phyloP scores from a whole-genome alignment of 2,888 invertebrate genomes.

The Cephus nigrinus region DNA sequence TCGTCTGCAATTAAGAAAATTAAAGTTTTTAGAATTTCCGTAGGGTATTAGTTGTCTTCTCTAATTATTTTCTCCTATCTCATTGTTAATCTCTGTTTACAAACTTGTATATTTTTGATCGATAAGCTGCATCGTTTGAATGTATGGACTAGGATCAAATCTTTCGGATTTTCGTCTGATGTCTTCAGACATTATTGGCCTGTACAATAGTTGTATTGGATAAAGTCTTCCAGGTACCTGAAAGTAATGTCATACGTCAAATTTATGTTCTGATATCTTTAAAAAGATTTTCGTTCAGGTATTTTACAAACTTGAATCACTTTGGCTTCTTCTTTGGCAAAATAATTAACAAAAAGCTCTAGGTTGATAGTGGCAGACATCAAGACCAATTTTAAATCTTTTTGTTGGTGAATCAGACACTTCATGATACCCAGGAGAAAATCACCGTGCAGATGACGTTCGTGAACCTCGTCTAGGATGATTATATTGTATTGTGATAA shows the following conservation, averaged over 20 bases:
- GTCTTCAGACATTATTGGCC: conserved; percentile 75
- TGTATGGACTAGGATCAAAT: conserved; percentile 93
- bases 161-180: conserved; percentile 75
- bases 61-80: neutral
- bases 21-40: conserved; percentile 12
- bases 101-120: conserved; percentile 87
- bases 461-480: conserved; percentile 97
- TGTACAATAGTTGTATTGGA: conserved; percentile 91
- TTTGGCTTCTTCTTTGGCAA: conserved; percentile 81
- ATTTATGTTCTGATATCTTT: neutral
- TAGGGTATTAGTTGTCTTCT: neutral
- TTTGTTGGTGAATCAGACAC: conserved; percentile 84
- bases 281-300: neutral
- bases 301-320: conserved; percentile 77
- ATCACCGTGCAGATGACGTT: conserved; percentile 94
- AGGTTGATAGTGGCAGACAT: conserved; percentile 99
- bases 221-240: conserved; percentile 94
- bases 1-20: conserved; percentile 67
- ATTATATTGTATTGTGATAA: conserved; percentile 90
- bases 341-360: conserved; percentile 91
- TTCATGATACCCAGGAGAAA: conserved; percentile 94
- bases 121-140: conserved; percentile 91
- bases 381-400: conserved; percentile 87
- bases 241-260: conserved; percentile 3
- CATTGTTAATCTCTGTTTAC: conserved; percentile 32